Conservation (phyloP, 1,140 invertebrate genomes). For the Eumeta japonica region DNA sequence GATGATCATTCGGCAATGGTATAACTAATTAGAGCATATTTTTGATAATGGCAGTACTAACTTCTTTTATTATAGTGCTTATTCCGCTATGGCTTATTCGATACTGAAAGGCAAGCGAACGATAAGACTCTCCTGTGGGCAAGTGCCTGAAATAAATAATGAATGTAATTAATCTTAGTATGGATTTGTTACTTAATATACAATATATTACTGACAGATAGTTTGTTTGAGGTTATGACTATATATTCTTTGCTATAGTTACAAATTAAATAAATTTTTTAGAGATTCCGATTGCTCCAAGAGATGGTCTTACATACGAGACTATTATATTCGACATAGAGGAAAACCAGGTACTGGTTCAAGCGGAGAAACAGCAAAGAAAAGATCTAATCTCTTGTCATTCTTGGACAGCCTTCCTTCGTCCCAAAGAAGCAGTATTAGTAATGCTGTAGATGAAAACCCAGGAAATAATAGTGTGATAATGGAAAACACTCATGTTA, state of each 20-base stretch:
- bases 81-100: no score
- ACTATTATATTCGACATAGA: constrained; percentile 14
- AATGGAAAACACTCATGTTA: constrained; percentile 4
- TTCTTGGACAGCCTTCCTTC: constrained; percentile 12
- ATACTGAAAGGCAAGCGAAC: no score
- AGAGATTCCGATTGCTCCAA: constrained; percentile 11
- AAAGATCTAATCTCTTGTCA: constrained; percentile 10
- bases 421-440: constrained; percentile 11
- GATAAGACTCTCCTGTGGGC: no score
- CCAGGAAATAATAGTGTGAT: constrained; percentile 1
- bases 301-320: constrained; percentile 13
- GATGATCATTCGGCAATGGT: neutral
- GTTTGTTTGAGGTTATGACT: no score
- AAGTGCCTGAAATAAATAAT: no score
- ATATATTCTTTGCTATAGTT: neutral
- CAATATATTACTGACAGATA: no score
- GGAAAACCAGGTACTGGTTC: constrained; percentile 7
- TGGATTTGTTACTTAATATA: no score
- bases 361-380: constrained; percentile 10
- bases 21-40: constrained; percentile 6
- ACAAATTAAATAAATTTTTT: constrained; percentile 8
- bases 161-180: no score
- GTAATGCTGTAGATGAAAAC: constrained; percentile 8
- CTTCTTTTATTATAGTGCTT: no score
- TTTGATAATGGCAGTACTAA: no score